Conservation (phyloP, 2,113 vertebrate genomes). For the Sakesphorus luctuosus region DNA sequence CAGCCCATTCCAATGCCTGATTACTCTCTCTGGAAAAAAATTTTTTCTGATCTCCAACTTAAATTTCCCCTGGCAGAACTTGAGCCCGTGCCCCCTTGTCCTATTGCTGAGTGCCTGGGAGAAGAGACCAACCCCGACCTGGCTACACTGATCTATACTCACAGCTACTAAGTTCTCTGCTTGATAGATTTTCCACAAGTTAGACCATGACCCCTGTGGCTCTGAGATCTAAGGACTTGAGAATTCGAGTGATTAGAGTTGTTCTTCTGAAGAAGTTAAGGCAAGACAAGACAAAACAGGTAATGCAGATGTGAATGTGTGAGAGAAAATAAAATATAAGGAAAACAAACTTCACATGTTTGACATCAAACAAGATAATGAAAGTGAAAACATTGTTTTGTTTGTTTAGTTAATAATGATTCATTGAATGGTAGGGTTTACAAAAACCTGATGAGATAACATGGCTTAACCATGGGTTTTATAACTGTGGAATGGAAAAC, state of each 20-base stretch:
- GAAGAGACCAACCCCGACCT: too few species aligned
- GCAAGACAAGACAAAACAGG: neutral
- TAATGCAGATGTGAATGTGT: neutral
- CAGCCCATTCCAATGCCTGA: too few species aligned
- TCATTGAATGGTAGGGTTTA: neutral
- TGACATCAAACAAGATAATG: neutral
- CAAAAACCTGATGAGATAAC: neutral
- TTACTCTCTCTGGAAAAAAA: too few species aligned
- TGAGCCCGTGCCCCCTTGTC: too few species aligned
- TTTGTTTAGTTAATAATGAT: neutral
- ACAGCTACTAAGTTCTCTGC: neutral
- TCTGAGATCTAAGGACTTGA: neutral
- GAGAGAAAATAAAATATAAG: neutral
- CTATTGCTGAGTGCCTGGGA: too few species aligned
- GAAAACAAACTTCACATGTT: neutral
- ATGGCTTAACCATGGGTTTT: neutral
- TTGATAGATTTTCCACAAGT: rapidly evolving
- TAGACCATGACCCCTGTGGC: rapidly evolving
- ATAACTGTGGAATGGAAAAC: neutral
- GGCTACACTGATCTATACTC: neutral
- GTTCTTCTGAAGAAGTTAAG: neutral
- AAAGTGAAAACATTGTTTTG: neutral
- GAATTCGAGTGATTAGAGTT: neutral
- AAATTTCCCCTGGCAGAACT: too few species aligned
- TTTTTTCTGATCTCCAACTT: too few species aligned